Conservation (phyloP, 1,140 invertebrate species). For the Copidosoma floridanum region DNA sequence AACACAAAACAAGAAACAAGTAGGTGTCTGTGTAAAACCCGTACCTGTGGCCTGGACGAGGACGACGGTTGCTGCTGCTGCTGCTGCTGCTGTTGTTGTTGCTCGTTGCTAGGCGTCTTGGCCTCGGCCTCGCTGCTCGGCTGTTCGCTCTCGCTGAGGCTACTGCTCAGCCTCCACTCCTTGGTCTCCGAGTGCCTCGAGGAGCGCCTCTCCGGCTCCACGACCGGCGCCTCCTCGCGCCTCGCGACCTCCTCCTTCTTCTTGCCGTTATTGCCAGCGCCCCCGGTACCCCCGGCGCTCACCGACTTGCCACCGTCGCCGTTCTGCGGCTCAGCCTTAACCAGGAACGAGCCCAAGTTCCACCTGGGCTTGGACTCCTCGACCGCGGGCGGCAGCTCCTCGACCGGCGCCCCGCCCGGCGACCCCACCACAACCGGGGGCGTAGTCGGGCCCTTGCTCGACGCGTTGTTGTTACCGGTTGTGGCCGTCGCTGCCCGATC, state of each 20-base stretch:
- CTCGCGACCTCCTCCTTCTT: conserved; percentile 24
- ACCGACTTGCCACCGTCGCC: conserved; percentile 1
- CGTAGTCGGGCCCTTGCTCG: conserved; percentile 42
- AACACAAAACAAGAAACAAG: no score
- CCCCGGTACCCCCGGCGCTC: background rate
- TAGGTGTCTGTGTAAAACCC: no score
- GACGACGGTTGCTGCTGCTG: background rate
- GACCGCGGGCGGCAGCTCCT: conserved; percentile 43
- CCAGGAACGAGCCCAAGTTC: conserved; percentile 59
- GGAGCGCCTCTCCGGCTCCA: conserved; percentile 25
- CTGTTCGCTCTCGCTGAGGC: conserved; percentile 45
- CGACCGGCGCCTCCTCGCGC: conserved; percentile 18
- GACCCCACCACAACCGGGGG: conserved; percentile 47
- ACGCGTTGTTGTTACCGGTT: conserved; percentile 16
- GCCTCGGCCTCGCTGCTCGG: conserved; percentile 46
- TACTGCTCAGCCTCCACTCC: conserved; percentile 43
- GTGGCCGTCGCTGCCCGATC: conserved; percentile 12
- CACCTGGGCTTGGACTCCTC: conserved; percentile 54
- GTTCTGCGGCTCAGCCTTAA: conserved; percentile 33
- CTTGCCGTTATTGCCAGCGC: conserved; percentile 2
- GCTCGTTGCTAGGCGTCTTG: no score
- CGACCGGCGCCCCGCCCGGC: conserved; percentile 41
- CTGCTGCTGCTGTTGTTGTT: no score
- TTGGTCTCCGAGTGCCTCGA: conserved; percentile 33
- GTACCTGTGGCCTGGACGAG: conserved; percentile 3